A percentile compares a stretch with the other conserved stretches of the same genome.
Conservation (phyloP, 1,140 invertebrate genomes). For the Olivierus martensii region DNA sequence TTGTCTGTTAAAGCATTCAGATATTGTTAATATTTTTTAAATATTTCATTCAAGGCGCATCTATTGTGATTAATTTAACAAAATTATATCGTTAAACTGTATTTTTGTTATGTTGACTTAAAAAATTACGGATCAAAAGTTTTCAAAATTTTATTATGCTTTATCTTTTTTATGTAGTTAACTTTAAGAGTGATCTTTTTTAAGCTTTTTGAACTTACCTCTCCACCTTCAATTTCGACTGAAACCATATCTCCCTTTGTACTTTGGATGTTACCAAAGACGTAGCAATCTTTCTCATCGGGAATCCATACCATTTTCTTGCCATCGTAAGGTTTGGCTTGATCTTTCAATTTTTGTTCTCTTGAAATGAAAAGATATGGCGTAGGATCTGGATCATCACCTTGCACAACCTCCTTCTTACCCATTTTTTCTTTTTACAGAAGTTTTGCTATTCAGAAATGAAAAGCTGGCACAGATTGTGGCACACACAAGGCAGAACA, state of each 20-base stretch:
- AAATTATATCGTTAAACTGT: too few relatives aligned
- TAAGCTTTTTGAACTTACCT: not conserved
- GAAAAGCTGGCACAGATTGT: conserved; percentile 6
- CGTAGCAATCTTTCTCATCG: conserved; percentile 91
- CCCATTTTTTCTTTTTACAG: conserved; percentile 8
- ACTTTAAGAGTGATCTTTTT: too few relatives aligned
- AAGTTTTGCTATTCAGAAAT: not conserved
- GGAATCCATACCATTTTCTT: conserved; percentile 99
- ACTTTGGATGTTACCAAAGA: conserved; percentile 92
- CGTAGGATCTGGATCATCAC: conserved; percentile 75
- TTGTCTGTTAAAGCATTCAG: too few relatives aligned
- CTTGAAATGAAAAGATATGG: conserved; percentile 86
- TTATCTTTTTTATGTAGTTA: too few relatives aligned
- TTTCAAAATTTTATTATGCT: too few relatives aligned
- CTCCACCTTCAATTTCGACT: conserved; percentile 50
- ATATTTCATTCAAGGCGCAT: too few relatives aligned
- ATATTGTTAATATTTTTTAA: too few relatives aligned
- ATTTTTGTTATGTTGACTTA: too few relatives aligned
- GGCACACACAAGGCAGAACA: conserved; percentile 11
- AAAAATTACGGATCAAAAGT: too few relatives aligned
- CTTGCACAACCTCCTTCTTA: not conserved
- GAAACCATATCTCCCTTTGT: conserved; percentile 96
- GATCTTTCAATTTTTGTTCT: conserved; percentile 91
- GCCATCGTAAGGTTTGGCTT: conserved; percentile 95
- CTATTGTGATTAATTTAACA: too few relatives aligned